These are phyloP conservation scores for Gambusia affinis DNA, from an alignment of 2,113 vertebrate species.

Conservation along the genomic window DNA sequence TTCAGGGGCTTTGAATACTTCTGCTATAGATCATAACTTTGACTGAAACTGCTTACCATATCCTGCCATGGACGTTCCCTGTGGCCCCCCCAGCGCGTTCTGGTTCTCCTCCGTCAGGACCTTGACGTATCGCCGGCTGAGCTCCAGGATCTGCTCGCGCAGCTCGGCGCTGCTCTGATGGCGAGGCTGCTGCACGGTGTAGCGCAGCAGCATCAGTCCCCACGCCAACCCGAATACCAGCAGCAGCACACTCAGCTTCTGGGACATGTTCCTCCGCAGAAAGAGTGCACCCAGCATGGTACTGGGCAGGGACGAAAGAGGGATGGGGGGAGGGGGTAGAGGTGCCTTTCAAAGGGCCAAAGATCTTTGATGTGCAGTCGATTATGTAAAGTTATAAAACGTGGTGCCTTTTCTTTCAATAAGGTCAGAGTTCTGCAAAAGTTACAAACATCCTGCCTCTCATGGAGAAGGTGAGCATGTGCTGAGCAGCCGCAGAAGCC, in stretches of 20 bases:
- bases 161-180: constrained; percentile 92
- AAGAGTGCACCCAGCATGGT: constrained; percentile 87
- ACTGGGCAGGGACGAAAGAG: constrained; percentile 26
- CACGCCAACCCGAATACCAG: constrained; percentile 91
- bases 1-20: background rate
- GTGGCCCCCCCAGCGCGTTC: constrained; percentile 82
- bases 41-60: constrained; percentile 84
- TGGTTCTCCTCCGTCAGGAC: constrained; percentile 95
- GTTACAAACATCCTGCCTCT: constrained; percentile 12
- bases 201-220: constrained; percentile 94
- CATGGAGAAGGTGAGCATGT: constrained; percentile 5
- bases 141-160: constrained; percentile 93
- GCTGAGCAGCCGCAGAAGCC: constrained; percentile 19
- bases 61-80: constrained; percentile 91
- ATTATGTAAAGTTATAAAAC: background rate
- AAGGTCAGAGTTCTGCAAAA: constrained; percentile 12
- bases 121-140: constrained; percentile 95
- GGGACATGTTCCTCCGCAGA: constrained; percentile 93
- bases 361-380: background rate
- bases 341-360: constrained; percentile 1
- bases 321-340: background rate
- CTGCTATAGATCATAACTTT: background rate
- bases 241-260: constrained; percentile 93
- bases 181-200: constrained; percentile 91
- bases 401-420: background rate